A percentile compares a stretch with the other conserved stretches of the same genome.
Conservation (phyloP, 2,113 vertebrate species). For the Platichthys stellatus region DNA sequence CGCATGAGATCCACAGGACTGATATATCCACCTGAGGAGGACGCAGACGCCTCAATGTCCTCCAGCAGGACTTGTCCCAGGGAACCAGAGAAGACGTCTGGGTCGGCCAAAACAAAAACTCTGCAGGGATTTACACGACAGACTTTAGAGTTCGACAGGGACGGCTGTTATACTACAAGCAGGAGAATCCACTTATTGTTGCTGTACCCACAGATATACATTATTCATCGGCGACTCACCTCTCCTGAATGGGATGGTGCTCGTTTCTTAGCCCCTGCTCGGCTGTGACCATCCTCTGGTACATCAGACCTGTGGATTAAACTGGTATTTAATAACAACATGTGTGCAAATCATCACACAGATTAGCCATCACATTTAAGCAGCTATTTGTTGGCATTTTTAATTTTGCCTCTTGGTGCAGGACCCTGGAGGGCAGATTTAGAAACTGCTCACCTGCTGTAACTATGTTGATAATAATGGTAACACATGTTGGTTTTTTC, state of each 20-base stretch:
- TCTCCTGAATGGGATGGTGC: conserved; percentile 86
- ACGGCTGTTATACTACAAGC: background rate
- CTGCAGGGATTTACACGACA: conserved; percentile 65
- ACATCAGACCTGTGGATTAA: conserved; percentile 83
- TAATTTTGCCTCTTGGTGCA: background rate
- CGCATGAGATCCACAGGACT: conserved; percentile 83
- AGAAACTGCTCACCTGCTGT: background rate
- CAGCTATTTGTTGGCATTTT: background rate
- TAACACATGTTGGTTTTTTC: background rate
- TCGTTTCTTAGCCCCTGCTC: conserved; percentile 89
- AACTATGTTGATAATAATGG: background rate
- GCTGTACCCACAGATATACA: background rate
- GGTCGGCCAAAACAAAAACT: conserved; percentile 92
- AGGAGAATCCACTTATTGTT: background rate
- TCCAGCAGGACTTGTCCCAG: conserved; percentile 80
- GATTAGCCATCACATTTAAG: background rate
- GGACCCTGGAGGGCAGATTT: background rate
- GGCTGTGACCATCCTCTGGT: conserved; percentile 87
- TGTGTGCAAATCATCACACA: background rate
- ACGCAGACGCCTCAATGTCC: conserved; percentile 78
- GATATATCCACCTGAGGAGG: conserved; percentile 43
- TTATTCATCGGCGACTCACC: conserved; percentile 77
- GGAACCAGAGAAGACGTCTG: conserved; percentile 85
- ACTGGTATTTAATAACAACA: background rate
- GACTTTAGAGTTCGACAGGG: too few species aligned